These are phyloP conservation scores for Pristionchus japonicus DNA, from an alignment of 2,888 invertebrate species.

Conservation along the genomic window DNA sequence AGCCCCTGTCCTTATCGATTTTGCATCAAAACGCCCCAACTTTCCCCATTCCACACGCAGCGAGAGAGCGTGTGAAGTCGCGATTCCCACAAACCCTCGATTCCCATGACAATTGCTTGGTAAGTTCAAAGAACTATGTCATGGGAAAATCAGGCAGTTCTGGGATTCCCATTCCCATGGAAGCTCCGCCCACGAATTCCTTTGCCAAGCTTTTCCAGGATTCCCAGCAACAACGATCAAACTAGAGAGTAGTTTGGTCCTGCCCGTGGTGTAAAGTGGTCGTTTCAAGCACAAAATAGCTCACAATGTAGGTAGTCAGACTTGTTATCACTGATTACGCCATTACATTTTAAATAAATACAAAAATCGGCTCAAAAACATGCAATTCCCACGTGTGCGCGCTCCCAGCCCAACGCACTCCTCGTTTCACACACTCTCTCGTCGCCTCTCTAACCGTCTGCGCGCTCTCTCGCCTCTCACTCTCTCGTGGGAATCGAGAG, in stretches of 20 bases:
- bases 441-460: not conserved
- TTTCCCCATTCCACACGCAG: not conserved
- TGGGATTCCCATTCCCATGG: not conserved
- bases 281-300: not conserved
- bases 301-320: not conserved
- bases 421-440: not conserved
- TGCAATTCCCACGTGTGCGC: constrained; percentile 6
- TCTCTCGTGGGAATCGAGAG: not conserved
- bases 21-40: not conserved
- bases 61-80: not conserved
- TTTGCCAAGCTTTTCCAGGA: not conserved
- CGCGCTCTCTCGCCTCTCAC: not conserved
- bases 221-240: not conserved
- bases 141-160: not conserved
- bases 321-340: not conserved
- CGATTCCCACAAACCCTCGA: not conserved
- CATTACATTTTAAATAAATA: not conserved
- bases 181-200: not conserved
- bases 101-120: not conserved
- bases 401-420: no score
- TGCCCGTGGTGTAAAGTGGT: not conserved
- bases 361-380: not conserved
- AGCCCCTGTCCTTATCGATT: no score
- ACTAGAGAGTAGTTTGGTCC: not conserved
- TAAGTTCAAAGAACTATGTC: not conserved